A percentile compares a stretch with the other conserved stretches of the same genome.
These are phyloP conservation scores for Temnothorax unifasciatus DNA, from an alignment of 2,888 invertebrate species.

Conservation along the genomic window DNA sequence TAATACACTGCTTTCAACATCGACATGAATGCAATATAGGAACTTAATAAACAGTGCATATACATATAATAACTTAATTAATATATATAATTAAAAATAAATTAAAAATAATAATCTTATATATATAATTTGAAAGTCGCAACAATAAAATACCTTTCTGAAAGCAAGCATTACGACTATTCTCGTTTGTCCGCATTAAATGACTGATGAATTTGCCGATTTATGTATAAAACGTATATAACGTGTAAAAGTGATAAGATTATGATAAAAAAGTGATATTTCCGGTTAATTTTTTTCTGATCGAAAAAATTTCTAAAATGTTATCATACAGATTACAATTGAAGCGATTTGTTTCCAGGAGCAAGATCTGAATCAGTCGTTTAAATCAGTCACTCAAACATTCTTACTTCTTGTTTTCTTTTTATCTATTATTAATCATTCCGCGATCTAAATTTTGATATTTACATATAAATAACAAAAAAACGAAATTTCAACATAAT, in stretches of 20 bases:
- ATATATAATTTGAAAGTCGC: neutral
- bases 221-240: slow-evolving; percentile 74
- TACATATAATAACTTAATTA: neutral
- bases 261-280: slow-evolving; percentile 39
- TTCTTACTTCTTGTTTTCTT: neutral
- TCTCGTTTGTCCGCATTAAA: neutral
- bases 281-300: neutral
- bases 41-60: neutral
- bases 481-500: slow-evolving; percentile 9
- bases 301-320: slow-evolving; percentile 2
- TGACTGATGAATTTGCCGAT: slow-evolving; percentile 16
- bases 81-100: slow-evolving; percentile 16
- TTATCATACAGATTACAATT: neutral
- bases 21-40: neutral
- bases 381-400: neutral
- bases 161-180: slow-evolving; percentile 62
- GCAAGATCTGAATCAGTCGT: neutral
- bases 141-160: neutral
- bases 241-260: slow-evolving; percentile 70
- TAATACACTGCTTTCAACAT: slow-evolving; percentile 31
- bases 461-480: neutral
- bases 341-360: neutral
- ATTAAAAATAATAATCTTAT: slow-evolving; percentile 9
- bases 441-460: neutral
- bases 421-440: neutral